These are phyloP conservation scores for Otus sunia DNA, from an alignment of 2,113 vertebrate species.

Conservation along the genomic window DNA sequence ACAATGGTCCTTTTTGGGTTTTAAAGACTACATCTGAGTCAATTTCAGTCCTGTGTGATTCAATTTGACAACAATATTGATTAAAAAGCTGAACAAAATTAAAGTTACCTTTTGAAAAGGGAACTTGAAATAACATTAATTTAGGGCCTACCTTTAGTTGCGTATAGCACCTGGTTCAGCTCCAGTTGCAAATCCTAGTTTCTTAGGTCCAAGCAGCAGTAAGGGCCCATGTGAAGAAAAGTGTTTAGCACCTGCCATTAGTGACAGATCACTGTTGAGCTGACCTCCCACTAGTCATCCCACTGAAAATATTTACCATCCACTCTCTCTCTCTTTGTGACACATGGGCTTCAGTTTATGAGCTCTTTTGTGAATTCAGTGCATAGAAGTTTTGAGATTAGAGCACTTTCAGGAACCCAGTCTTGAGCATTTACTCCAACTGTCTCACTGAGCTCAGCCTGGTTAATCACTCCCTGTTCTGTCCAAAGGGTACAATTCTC, in stretches of 20 bases:
- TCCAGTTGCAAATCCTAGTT: background rate
- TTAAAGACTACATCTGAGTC: background rate
- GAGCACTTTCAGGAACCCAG: background rate
- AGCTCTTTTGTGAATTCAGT: background rate
- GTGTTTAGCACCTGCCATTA: background rate
- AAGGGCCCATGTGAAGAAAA: background rate
- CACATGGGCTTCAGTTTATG: background rate
- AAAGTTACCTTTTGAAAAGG: background rate
- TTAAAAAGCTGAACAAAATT: constrained; percentile 25
- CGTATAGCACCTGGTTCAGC: background rate
- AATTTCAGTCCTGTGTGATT: background rate
- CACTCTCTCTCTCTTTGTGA: background rate
- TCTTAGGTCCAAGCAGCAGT: background rate
- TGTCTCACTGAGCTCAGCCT: background rate
- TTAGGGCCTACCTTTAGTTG: background rate
- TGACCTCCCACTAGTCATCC: background rate
- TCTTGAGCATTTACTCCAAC: background rate
- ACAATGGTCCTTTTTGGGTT: background rate
- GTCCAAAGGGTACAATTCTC: background rate
- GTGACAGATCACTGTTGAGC: background rate
- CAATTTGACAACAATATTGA: background rate
- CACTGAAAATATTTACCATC: background rate
- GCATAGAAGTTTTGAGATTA: background rate
- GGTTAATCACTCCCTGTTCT: background rate
- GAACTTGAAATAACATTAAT: background rate